A percentile compares a stretch with the other conserved stretches of the same genome.
phyloP scores from a whole-genome alignment of 92 coral and sea anemone genomes.

The Epizoanthus illoricatus region DNA sequence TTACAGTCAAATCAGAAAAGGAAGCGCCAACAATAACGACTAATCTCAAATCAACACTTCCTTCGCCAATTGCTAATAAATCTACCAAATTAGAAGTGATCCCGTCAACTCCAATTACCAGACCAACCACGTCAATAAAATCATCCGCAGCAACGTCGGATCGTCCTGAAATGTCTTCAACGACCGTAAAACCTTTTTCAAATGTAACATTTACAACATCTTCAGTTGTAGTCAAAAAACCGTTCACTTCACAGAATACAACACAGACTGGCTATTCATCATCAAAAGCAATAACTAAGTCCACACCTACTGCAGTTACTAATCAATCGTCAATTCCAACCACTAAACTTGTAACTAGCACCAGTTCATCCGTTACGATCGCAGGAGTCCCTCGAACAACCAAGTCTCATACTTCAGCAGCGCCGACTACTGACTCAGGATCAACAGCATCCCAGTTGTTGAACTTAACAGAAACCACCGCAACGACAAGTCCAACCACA shows the following conservation, averaged over 20 bases:
- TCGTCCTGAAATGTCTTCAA: neutral
- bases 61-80: neutral
- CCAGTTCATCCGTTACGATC: neutral
- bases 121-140: too few species aligned
- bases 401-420: neutral
- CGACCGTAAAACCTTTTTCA: neutral
- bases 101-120: neutral
- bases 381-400: slow-evolving; percentile 12
- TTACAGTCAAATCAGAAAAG: neutral
- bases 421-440: neutral
- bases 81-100: neutral
- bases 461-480: neutral
- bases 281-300: slow-evolving; percentile 6
- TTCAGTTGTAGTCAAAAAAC: neutral
- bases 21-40: neutral
- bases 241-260: neutral
- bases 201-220: neutral
- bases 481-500: neutral
- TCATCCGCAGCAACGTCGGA: neutral
- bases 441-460: neutral
- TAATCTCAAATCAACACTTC: neutral
- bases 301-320: slow-evolving; percentile 1
- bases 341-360: neutral
- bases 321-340: slow-evolving; percentile 9
- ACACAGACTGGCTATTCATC: neutral